Evolutionary conservation across 2,888 invertebrate genomes (phyloP), one percentile per base, ranked within the genome.

Genomic region (Phyllotreta striolata): DNA sequence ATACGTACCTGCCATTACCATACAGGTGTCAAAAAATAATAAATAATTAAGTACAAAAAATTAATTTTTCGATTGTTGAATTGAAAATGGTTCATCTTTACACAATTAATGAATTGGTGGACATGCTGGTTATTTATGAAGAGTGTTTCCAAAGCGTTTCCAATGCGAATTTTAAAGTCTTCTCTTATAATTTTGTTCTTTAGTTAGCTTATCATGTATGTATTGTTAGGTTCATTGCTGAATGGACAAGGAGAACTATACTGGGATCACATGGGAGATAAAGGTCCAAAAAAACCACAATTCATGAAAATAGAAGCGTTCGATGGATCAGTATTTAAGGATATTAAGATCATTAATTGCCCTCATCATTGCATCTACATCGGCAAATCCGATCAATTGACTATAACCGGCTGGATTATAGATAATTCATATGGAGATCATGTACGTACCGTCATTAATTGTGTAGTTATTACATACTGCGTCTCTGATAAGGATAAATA

Each of bases 181-280:
- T n/a, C n/a, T n/a, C n/a, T n/a, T n/a, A n/a, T n/a, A n/a, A n/a
- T n/a, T n/a, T n/a, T n/a, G n/a, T n/a, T n/a, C n/a, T n/a, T n/a
- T n/a, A n/a, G n/a, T n/a, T n/a, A n/a, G n/a, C n/a, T 24, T 24
- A 24, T 24, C 1, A 24, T 4, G 24, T 4, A 4, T 24, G 24
- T 34, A 3, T 38, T 55, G 24, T 52, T 61, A 71, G 70, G 62
- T 38, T 62, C 68, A 6, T 13, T 69, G 46, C 44, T 71, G 13
- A 61, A 72, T 54, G 72, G 72, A 0, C 70, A 72, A 63, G 72
- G 72, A 7, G 62, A 63, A 9, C 39, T 67, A 6, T 72, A 72
- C 37, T 72, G 72, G 72, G 72, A 72, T 55, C 66, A 69, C n/a
- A 6, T 43, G 40, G 72, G 72, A 12, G 69, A 69, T 44, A 67